Percentiles rank a stretch among this genome's conserved stretches.
phyloP scores from a whole-genome alignment of 2,113 vertebrate genomes.

The Eolophus roseicapilla region DNA sequence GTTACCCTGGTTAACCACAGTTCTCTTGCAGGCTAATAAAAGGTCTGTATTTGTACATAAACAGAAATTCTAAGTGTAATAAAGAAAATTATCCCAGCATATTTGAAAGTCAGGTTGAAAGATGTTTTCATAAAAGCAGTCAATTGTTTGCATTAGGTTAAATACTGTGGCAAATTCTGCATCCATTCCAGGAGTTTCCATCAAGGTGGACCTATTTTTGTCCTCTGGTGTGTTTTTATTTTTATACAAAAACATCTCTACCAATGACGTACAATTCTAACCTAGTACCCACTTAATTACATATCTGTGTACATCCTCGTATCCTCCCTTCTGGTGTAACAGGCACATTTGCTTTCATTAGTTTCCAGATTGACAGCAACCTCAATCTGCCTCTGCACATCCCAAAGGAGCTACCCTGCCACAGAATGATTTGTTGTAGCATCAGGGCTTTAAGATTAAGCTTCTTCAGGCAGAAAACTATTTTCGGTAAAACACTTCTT shows the following conservation, averaged over 20 bases:
- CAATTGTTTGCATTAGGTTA: background rate
- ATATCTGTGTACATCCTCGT: background rate
- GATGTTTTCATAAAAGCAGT: background rate
- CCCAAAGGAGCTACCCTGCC: background rate
- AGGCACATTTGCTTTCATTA: background rate
- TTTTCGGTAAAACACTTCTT: background rate
- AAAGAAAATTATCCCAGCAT: background rate
- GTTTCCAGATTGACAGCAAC: background rate
- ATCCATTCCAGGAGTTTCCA: background rate
- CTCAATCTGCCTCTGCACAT: background rate
- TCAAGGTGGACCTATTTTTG: conserved; percentile 6
- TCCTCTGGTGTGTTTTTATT: background rate
- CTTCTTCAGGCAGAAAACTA: background rate
- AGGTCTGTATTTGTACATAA: background rate
- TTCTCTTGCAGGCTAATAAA: background rate
- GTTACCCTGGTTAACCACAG: background rate
- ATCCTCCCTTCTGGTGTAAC: background rate
- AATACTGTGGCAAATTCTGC: background rate
- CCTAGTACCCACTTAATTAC: background rate
- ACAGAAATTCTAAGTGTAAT: background rate
- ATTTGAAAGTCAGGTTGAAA: background rate
- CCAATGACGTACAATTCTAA: background rate
- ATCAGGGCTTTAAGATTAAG: background rate
- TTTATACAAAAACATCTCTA: background rate
- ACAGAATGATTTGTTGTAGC: background rate